These are phyloP conservation scores for Dexiosoma caninum DNA, from an alignment of 2,888 invertebrate species.

Conservation along the genomic window DNA sequence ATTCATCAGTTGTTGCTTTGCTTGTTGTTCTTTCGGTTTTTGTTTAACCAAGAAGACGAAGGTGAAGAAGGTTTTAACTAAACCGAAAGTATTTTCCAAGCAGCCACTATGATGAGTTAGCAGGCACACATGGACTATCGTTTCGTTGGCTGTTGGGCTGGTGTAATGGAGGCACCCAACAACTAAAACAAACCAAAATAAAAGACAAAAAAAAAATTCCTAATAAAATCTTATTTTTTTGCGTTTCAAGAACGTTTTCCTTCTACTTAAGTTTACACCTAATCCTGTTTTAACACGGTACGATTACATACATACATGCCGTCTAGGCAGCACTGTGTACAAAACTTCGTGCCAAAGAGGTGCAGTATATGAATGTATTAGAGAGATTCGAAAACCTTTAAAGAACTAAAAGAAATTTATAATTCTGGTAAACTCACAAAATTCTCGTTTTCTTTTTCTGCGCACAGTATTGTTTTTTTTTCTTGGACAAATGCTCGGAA, in stretches of 20 bases:
- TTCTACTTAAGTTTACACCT: no score
- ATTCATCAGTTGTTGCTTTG: slow-evolving; percentile 68
- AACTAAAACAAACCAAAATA: slow-evolving; percentile 6
- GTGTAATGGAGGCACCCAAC: slow-evolving; percentile 53
- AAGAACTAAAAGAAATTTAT: no score
- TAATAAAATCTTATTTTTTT: slow-evolving; percentile 52
- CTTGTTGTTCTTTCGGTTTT: slow-evolving; percentile 9
- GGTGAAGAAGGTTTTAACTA: slow-evolving; percentile 14
- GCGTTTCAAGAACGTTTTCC: slow-evolving; percentile 40
- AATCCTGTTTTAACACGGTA: no score
- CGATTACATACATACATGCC: no score
- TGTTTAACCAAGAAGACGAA: slow-evolving; percentile 18
- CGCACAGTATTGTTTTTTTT: no score
- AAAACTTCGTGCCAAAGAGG: no score
- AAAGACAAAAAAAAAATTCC: slow-evolving; percentile 12
- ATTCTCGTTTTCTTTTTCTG: no score
- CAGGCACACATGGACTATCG: slow-evolving; percentile 15
- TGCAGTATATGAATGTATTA: no score
- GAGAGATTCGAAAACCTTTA: no score
- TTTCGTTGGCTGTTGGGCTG: slow-evolving; percentile 17
- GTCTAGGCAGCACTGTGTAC: no score
- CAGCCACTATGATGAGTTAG: slow-evolving; percentile 26
- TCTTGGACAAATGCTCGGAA: no score
- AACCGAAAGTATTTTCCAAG: slow-evolving; percentile 40
- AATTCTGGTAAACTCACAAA: no score